Evolutionary conservation across 64 coral and sea anemone species (phyloP).

Genomic region (Pachyseris speciosa): DNA sequence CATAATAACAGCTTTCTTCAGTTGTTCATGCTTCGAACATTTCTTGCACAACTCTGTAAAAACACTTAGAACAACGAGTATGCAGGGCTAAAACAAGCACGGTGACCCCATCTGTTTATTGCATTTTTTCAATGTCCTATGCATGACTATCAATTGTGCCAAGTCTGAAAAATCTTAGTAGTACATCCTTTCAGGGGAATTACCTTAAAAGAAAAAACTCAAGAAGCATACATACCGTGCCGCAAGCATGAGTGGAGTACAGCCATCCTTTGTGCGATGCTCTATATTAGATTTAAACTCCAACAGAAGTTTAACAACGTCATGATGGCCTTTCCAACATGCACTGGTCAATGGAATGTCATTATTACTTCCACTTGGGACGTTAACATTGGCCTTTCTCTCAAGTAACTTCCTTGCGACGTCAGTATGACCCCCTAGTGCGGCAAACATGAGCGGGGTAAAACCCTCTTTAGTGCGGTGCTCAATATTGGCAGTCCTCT

Average conservation of each 20-base stretch:
- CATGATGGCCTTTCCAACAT: conserved; percentile 98
- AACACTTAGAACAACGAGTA: too few relatives aligned
- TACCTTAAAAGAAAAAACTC: too few relatives aligned
- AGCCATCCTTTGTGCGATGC: conserved; percentile 98
- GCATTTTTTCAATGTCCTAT: too few relatives aligned
- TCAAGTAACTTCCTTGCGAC: conserved; percentile 94
- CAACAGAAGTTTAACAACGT: conserved; percentile 96
- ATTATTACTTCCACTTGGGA: conserved; percentile 99
- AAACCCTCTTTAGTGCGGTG: conserved; percentile 99
- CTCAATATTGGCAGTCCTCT: conserved; percentile 96
- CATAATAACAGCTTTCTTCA: too few relatives aligned
- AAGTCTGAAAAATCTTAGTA: too few relatives aligned
- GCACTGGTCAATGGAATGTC: conserved; percentile 99
- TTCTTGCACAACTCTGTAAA: too few relatives aligned
- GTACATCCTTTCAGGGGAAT: too few relatives aligned
- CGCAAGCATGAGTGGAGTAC: conserved; percentile 98
- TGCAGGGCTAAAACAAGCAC: too few relatives aligned
- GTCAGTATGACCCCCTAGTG: conserved; percentile 96
- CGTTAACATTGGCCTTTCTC: conserved; percentile 89
- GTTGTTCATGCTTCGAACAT: too few relatives aligned
- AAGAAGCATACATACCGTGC: conserved; percentile 80
- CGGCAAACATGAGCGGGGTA: conserved; percentile 99
- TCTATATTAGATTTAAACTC: conserved; percentile 97
- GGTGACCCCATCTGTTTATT: too few relatives aligned
- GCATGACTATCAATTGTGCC: too few relatives aligned